phyloP scores from a whole-genome alignment of 1,140 invertebrate genomes.

The Neuroterus valhalla region DNA sequence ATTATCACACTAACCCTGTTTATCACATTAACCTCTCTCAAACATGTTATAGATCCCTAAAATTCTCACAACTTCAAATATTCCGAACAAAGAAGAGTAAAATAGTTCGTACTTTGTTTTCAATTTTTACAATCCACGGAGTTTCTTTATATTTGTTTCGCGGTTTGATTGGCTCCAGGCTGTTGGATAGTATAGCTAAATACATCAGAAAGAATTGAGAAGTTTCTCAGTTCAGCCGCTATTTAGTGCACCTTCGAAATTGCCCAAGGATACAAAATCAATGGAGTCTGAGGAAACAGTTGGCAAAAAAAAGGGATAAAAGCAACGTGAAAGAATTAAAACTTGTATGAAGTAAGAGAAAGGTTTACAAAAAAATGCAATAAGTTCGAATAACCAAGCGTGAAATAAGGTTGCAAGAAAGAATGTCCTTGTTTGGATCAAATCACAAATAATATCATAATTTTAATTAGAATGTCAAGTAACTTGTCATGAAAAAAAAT shows the following conservation, averaged over 20 bases:
- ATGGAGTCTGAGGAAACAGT: constrained; percentile 46
- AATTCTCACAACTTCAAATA: no score
- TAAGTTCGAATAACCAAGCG: constrained; percentile 31
- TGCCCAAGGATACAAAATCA: constrained; percentile 48
- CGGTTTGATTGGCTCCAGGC: constrained; percentile 34
- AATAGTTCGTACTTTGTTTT: no score
- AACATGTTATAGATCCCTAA: no score
- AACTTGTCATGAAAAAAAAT: neutral
- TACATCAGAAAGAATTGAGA: constrained; percentile 48
- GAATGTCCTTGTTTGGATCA: neutral
- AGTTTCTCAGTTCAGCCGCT: constrained; percentile 48
- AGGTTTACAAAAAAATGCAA: constrained; percentile 21
- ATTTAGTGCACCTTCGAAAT: constrained; percentile 51
- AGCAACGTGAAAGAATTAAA: constrained; percentile 49
- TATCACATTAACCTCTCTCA: no score
- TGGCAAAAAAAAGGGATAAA: constrained; percentile 44
- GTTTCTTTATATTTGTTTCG: constrained; percentile 41
- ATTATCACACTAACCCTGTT: no score
- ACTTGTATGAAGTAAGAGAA: constrained; percentile 32
- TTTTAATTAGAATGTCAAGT: neutral
- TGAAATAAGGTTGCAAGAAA: neutral
- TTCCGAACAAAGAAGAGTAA: no score
- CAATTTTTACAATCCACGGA: constrained; percentile 30
- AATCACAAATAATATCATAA: neutral
- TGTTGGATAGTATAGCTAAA: constrained; percentile 41